Conservation (phyloP, 2,888 invertebrate genomes). For the Loripinus fragilis region DNA sequence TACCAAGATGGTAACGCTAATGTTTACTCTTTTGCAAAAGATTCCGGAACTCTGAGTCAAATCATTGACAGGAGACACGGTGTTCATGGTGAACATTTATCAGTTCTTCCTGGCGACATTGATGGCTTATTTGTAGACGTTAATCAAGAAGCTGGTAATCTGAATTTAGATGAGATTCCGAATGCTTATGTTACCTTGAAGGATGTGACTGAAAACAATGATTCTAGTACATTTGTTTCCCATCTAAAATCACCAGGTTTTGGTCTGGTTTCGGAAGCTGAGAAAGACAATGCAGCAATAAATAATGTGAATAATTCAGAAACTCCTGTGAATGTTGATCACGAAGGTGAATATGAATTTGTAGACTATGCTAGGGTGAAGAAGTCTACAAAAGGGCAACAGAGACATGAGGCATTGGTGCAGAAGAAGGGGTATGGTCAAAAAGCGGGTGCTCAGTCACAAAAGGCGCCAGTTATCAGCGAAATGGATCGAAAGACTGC, state of each 20-base stretch:
- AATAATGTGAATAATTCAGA: neutral
- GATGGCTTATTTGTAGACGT: neutral
- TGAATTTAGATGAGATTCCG: neutral
- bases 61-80: neutral
- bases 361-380: slow-evolving; percentile 4
- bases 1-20: neutral
- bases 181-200: neutral
- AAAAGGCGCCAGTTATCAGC: neutral
- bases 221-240: neutral
- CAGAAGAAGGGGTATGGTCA: neutral
- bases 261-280: too few species aligned
- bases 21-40: slow-evolving; percentile 15
- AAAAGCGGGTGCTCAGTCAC: neutral
- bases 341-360: neutral
- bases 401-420: neutral
- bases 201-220: neutral
- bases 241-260: neutral
- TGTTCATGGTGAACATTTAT: neutral
- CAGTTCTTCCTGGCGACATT: neutral
- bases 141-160: neutral
- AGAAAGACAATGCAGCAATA: neutral
- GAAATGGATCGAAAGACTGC: neutral
- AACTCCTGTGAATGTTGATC: neutral
- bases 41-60: neutral
- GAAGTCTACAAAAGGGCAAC: neutral